These are phyloP conservation scores for Podarcis lilfordi DNA, from an alignment of 2,797 vertebrate species.

Conservation along the genomic window DNA sequence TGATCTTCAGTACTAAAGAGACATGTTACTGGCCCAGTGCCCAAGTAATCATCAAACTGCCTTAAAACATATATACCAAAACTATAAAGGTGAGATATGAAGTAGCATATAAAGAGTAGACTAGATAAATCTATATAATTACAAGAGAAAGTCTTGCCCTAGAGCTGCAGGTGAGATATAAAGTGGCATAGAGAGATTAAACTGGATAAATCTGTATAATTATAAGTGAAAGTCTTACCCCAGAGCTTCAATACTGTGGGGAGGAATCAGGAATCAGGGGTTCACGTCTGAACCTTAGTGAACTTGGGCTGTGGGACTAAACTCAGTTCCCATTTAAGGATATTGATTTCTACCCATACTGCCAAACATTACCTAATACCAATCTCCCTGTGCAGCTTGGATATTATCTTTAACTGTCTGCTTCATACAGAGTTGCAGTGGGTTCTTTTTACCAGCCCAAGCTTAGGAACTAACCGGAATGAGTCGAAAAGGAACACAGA, in stretches of 20 bases:
- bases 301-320: background rate
- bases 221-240: background rate
- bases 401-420: background rate
- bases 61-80: background rate
- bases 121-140: background rate
- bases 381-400: background rate
- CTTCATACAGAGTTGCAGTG: too few relatives aligned
- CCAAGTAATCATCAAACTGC: background rate
- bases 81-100: background rate
- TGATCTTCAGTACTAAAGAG: constrained; percentile 23
- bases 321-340: background rate
- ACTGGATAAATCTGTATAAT: background rate
- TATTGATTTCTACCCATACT: background rate
- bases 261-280: background rate
- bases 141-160: background rate
- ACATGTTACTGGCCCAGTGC: background rate
- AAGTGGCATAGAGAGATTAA: background rate
- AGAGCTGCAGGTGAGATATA: background rate
- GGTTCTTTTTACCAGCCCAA: too few relatives aligned
- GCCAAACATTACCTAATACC: background rate
- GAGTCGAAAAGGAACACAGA: too few relatives aligned
- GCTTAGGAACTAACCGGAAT: too few relatives aligned
- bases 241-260: background rate
- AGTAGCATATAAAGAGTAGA: background rate
- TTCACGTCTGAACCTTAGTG: background rate